phyloP scores from a whole-genome alignment of 2,113 vertebrate species.

The Calonectris borealis region DNA sequence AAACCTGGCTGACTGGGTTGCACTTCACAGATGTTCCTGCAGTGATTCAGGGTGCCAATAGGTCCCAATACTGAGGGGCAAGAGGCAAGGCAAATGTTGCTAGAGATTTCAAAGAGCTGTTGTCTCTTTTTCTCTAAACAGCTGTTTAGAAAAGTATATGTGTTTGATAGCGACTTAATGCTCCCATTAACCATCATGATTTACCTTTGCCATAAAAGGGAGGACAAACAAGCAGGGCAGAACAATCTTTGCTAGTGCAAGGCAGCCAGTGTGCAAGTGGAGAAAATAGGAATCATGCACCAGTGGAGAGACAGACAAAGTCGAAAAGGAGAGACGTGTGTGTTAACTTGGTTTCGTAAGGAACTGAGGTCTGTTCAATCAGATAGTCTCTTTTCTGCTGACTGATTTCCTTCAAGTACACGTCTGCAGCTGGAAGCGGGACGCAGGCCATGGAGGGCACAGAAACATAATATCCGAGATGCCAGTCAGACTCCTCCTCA shows the following conservation, averaged over 20 bases:
- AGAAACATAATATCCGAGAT: fast-evolving
- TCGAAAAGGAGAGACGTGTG: fast-evolving
- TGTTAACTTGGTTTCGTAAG: neutral
- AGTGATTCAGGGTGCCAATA: too few relatives aligned
- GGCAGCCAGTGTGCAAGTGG: neutral
- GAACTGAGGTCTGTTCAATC: neutral
- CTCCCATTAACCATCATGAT: neutral
- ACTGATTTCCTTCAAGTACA: neutral
- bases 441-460: neutral
- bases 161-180: neutral
- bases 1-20: neutral
- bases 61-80: fast-evolving
- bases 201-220: neutral
- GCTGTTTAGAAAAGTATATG: fast-evolving
- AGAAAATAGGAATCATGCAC: fast-evolving
- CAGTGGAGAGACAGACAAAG: neutral
- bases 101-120: neutral
- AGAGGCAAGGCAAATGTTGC: neutral
- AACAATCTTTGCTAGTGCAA: neutral
- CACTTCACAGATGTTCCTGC: neutral
- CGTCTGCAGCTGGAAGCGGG: neutral
- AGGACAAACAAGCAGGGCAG: neutral
- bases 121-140: neutral
- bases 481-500: neutral
- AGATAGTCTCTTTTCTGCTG: neutral